Evolutionary conservation across 2,113 vertebrate genomes (phyloP).

Genomic region (Phycodurus eques): DNA sequence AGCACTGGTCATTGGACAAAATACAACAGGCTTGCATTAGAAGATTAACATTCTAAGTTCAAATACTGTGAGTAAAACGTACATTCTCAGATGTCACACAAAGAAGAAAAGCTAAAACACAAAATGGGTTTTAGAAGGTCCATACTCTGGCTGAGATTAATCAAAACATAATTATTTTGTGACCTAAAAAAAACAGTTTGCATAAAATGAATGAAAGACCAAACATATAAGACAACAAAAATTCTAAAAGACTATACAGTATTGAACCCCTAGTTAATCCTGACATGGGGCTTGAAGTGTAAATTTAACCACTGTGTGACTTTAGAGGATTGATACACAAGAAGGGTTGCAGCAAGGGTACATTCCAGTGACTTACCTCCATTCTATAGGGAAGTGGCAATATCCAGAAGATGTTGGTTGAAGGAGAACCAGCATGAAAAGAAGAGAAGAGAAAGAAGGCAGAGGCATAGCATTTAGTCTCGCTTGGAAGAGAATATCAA

Average conservation of each 20-base stretch:
- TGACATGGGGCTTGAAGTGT: background rate
- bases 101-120: background rate
- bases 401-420: slow-evolving; percentile 45
- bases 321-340: background rate
- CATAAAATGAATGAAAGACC: background rate
- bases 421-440: slow-evolving; percentile 31
- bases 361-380: slow-evolving; percentile 60
- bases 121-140: background rate
- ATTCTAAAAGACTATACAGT: background rate
- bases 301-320: slow-evolving; percentile 2
- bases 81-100: background rate
- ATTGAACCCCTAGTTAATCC: background rate
- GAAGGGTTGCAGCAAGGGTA: background rate
- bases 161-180: background rate
- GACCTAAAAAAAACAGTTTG: background rate
- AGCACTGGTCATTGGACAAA: background rate
- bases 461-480: slow-evolving; percentile 11
- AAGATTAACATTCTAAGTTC: background rate
- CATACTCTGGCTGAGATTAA: background rate
- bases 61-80: background rate
- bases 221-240: background rate
- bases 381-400: slow-evolving; percentile 63
- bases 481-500: slow-evolving; percentile 9
- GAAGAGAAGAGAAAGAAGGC: slow-evolving; percentile 6
- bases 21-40: background rate